Percentiles rank a stretch among this genome's conserved stretches.
phyloP scores from a whole-genome alignment of 1,140 invertebrate genomes.

The Caerostris darwini region DNA sequence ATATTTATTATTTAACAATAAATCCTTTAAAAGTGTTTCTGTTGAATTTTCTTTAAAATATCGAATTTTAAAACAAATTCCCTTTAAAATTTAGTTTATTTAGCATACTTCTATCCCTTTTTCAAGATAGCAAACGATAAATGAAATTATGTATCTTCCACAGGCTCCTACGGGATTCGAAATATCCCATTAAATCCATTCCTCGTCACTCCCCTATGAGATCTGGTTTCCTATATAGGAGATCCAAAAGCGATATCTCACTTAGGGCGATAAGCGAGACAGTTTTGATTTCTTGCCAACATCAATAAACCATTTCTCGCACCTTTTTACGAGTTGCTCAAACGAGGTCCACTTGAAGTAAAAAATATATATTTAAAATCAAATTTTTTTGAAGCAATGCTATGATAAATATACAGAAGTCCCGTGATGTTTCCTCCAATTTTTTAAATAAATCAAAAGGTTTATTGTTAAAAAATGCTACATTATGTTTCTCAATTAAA shows the following conservation, averaged over 20 bases:
- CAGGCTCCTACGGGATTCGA: not conserved
- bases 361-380: not conserved
- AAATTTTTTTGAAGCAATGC: not conserved
- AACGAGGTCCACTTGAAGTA: not conserved
- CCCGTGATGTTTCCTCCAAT: no score
- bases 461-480: no score
- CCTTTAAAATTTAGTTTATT: not conserved
- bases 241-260: not conserved
- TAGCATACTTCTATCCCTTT: not conserved
- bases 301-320: constrained; percentile 5
- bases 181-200: not conserved
- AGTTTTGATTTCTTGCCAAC: constrained; percentile 23
- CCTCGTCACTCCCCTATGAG: not conserved
- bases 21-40: no score
- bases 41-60: no score
- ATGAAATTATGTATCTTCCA: not conserved
- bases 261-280: not conserved
- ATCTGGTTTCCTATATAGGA: constrained; percentile 18
- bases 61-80: not conserved
- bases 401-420: no score
- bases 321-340: not conserved
- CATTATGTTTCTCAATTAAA: no score
- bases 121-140: not conserved
- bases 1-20: no score
- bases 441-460: no score